A percentile compares a stretch with the other conserved stretches of the same genome.
phyloP scores from a whole-genome alignment of 2,888 invertebrate species.

The Pantelozetes paolii region DNA sequence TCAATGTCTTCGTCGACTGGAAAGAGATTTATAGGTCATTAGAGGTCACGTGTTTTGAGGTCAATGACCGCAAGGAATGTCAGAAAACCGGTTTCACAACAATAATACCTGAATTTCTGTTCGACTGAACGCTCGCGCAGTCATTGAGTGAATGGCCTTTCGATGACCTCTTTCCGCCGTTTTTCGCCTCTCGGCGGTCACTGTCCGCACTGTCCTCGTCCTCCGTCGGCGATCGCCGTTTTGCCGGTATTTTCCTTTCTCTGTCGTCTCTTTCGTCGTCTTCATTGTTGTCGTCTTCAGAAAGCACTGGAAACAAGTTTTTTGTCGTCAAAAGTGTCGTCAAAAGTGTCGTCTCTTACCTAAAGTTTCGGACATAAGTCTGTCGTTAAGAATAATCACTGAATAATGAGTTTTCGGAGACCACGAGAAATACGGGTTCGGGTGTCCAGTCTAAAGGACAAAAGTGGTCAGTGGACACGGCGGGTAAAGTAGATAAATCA shows the following conservation, averaged over 20 bases:
- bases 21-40: not conserved
- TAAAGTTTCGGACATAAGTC: constrained; percentile 40
- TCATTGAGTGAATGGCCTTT: no score
- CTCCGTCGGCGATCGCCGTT: no score
- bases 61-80: constrained; percentile 22
- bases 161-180: no score
- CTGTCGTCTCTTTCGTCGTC: not conserved
- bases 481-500: no score
- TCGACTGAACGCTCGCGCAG: no score
- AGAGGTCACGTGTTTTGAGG: not conserved
- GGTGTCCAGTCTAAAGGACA: no score
- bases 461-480: no score
- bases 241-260: no score
- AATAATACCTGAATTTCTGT: no score
- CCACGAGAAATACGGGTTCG: not conserved
- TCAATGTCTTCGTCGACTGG: constrained; percentile 40
- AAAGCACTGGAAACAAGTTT: not conserved
- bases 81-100: not conserved
- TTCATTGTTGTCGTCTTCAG: not conserved
- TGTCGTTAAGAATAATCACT: constrained; percentile 35
- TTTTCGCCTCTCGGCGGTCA: no score
- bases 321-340: constrained; percentile 4
- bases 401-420: constrained; percentile 12
- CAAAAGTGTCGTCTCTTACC: not conserved
- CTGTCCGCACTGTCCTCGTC: no score